Percentiles rank a stretch among this genome's conserved stretches.
Evolutionary conservation across 2,113 vertebrate genomes (phyloP).

Genomic region (Coreoperca whiteheadi): DNA sequence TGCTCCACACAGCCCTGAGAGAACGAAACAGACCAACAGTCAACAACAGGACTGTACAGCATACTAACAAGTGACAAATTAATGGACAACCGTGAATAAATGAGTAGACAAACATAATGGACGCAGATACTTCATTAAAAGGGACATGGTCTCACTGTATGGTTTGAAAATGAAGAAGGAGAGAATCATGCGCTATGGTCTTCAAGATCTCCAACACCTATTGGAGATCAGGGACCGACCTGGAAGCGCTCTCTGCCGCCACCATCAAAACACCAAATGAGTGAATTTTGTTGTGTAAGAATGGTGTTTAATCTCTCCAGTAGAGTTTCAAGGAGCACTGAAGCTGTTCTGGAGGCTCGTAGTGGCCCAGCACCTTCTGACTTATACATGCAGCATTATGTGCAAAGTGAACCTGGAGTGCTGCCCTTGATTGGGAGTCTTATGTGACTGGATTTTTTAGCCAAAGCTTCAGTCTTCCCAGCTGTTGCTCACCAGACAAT

Average conservation of each 20-base stretch:
- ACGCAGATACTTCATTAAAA: background rate
- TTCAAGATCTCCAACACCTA: background rate
- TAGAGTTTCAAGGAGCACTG: background rate
- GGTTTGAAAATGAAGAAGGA: too few species aligned
- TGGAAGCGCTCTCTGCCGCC: background rate
- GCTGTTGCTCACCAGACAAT: background rate
- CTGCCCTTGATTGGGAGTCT: background rate
- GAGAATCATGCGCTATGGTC: too few species aligned
- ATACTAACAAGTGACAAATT: too few species aligned
- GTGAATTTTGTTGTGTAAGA: background rate
- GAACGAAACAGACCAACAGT: slow-evolving; percentile 1
- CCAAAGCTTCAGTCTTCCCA: background rate
- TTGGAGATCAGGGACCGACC: background rate
- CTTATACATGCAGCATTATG: too few species aligned
- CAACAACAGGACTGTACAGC: background rate
- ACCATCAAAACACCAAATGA: background rate
- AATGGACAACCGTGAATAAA: too few species aligned
- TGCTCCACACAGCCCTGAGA: slow-evolving; percentile 64
- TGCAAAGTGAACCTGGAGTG: background rate
- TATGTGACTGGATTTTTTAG: background rate
- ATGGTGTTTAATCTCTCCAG: background rate
- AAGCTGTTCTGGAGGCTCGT: background rate
- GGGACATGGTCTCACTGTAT: background rate
- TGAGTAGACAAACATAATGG: background rate
- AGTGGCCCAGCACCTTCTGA: background rate